Percentiles rank a stretch among this genome's conserved stretches.
Evolutionary conservation across 1,140 invertebrate species (phyloP).

Genomic region (Bombyx mori): ASM3026992v2 NC_085123.1:6049501-6050000

Average conservation of each 20-base stretch:
- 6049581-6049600: slow-evolving; percentile 32
- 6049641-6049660: slow-evolving; percentile 52
- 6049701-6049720: slow-evolving; percentile 18
- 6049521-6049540: slow-evolving; percentile 43
- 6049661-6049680: slow-evolving; percentile 34
- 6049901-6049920: too few species aligned
- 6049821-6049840: too few species aligned
- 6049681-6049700: slow-evolving; percentile 54
- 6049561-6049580: slow-evolving; percentile 21
- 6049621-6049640: slow-evolving; percentile 47
- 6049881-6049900: too few species aligned
- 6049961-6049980: too few species aligned
- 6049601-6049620: slow-evolving; percentile 44
- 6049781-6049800: too few species aligned
- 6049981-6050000: too few species aligned
- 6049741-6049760: slow-evolving; percentile 9
- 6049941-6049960: too few species aligned
- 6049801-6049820: too few species aligned
- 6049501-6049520: slow-evolving; percentile 68
- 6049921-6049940: too few species aligned
- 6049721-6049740: slow-evolving; percentile 33
- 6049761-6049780: too few species aligned
- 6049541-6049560: slow-evolving; percentile 38
- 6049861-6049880: too few species aligned
- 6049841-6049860: too few species aligned